Evolutionary conservation across 2,797 vertebrate species (phyloP).

Genomic region (Coregonus ussuriensis): DNA sequence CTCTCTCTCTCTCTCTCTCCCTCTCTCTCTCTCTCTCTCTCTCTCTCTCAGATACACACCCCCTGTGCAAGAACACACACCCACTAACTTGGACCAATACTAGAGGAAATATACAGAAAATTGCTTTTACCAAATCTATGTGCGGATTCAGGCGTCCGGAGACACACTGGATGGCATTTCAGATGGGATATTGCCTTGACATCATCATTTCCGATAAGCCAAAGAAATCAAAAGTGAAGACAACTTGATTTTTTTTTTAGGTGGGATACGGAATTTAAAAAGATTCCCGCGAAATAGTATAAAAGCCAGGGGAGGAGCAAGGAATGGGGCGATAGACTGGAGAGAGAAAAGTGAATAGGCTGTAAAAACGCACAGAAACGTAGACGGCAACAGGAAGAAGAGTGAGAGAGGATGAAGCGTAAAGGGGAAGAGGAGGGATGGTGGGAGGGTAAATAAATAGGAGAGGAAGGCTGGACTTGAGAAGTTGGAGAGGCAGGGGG

Average conservation of each 20-base stretch:
- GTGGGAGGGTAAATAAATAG: constrained; percentile 10
- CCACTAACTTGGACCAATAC: not conserved
- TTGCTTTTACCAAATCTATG: not conserved
- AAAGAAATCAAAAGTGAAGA: not conserved
- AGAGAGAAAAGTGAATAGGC: constrained; percentile 63
- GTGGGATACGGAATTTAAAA: not conserved
- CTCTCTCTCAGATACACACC: not conserved
- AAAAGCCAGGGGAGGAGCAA: constrained; percentile 57
- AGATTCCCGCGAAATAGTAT: not conserved
- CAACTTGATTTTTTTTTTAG: not conserved
- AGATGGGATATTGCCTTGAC: not conserved
- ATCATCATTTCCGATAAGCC: not conserved
- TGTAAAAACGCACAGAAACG: constrained; percentile 35
- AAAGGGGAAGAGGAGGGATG: not conserved
- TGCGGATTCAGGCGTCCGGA: not conserved
- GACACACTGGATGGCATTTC: not conserved
- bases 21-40: too few relatives aligned
- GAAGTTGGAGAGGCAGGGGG: constrained; percentile 3
- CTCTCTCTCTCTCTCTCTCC: too few relatives aligned
- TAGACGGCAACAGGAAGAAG: constrained; percentile 56
- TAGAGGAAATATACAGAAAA: not conserved
- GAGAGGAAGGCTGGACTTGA: constrained; percentile 8
- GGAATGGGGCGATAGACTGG: constrained; percentile 66
- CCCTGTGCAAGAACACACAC: constrained; percentile 9
- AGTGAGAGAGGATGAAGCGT: constrained; percentile 8